Conservation (phyloP, 2,113 vertebrate genomes). For the Malaclemys terrapin region DNA sequence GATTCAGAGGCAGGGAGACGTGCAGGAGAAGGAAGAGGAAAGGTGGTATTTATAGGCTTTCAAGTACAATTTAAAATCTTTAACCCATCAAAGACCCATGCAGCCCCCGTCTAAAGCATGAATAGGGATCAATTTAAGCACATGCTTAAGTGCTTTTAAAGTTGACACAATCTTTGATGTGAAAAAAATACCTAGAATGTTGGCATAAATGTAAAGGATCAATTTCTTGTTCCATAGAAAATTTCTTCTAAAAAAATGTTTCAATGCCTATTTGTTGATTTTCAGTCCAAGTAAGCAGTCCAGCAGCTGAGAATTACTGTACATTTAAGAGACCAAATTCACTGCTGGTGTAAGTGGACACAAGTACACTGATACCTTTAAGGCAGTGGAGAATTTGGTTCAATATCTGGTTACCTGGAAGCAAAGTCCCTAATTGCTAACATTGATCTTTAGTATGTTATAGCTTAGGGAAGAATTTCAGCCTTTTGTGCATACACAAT, state of each 20-base stretch:
- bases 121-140: background rate
- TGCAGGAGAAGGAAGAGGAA: slow-evolving; percentile 22
- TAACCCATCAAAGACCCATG: background rate
- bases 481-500: background rate
- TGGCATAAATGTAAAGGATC: background rate
- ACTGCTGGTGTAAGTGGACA: background rate
- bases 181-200: background rate
- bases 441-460: background rate
- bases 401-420: background rate
- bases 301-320: background rate
- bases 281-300: background rate
- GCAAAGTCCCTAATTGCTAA: background rate
- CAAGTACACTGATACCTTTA: background rate
- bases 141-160: background rate
- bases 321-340: background rate
- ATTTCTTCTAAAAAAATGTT: background rate
- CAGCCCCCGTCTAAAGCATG: background rate
- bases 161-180: background rate
- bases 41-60: background rate
- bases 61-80: background rate
- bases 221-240: background rate
- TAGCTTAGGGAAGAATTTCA: background rate
- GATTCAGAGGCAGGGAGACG: background rate
- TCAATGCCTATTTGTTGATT: background rate
- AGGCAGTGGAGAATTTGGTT: background rate